Conservation (phyloP, 2,113 vertebrate genomes). For the Zingel zingel region DNA sequence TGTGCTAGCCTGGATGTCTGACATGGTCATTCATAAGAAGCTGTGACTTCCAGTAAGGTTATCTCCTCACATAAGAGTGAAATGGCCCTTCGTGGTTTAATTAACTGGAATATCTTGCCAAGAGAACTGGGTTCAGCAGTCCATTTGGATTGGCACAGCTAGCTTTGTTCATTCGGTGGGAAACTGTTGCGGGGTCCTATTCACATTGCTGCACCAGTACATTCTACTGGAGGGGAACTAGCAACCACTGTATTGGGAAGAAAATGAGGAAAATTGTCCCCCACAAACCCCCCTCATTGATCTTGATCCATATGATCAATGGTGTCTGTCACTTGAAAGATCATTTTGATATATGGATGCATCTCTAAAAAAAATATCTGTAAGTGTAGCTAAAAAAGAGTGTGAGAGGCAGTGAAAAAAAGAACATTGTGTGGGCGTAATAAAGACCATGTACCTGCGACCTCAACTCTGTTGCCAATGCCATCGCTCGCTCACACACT, state of each 20-base stretch:
- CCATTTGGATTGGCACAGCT: background rate
- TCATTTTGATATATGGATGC: background rate
- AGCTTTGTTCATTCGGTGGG: background rate
- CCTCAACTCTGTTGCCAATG: constrained; percentile 23
- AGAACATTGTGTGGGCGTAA: constrained; percentile 49
- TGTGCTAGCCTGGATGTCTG: background rate
- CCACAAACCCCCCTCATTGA: background rate
- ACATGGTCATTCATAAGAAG: constrained; percentile 10
- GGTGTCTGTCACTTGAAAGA: background rate
- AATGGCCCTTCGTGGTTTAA: constrained; percentile 15
- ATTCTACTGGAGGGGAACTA: background rate
- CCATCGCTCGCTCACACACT: background rate
- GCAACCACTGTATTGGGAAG: background rate
- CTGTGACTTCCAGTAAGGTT: constrained; percentile 31
- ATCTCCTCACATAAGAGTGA: constrained; percentile 5
- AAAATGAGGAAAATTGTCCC: background rate
- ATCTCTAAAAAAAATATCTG: background rate
- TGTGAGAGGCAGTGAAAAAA: constrained; percentile 21
- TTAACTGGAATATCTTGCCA: constrained; percentile 14
- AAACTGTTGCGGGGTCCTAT: background rate
- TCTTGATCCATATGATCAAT: background rate
- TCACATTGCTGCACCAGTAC: background rate
- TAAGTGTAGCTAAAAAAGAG: background rate
- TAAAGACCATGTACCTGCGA: constrained; percentile 45
- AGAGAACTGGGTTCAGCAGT: background rate